Conservation (phyloP, 2,113 vertebrate genomes). For the Carettochelys insculpta region DNA sequence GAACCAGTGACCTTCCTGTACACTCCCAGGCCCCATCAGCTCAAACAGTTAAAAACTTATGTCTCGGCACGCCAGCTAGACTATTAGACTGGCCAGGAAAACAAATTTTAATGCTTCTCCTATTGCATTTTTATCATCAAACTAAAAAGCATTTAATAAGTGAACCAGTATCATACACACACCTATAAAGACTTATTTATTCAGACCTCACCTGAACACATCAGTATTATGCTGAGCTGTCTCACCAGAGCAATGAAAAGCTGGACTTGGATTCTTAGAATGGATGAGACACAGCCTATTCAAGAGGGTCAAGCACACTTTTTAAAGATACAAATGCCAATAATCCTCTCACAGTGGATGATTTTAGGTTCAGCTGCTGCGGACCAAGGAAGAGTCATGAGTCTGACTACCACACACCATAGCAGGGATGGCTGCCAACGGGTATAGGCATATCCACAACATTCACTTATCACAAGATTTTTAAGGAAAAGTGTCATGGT, state of each 20-base stretch:
- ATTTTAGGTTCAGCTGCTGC: not conserved
- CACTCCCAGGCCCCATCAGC: not conserved
- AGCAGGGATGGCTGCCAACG: not conserved
- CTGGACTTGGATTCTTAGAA: not conserved
- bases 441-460: not conserved
- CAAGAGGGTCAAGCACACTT: not conserved
- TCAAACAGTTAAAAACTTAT: not conserved
- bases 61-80: not conserved
- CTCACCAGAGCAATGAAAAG: not conserved
- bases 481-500: not conserved
- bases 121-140: not conserved
- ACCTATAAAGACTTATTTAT: not conserved
- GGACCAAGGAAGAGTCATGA: not conserved
- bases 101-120: not conserved
- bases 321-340: not conserved
- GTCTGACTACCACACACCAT: not conserved
- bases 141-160: not conserved
- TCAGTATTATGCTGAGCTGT: not conserved
- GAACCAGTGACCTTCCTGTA: not conserved
- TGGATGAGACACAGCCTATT: not conserved
- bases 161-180: not conserved
- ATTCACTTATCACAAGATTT: not conserved
- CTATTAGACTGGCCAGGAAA: not conserved
- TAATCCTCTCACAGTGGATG: not conserved
- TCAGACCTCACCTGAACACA: not conserved